Evolutionary conservation across 2,113 vertebrate genomes (phyloP).

Genomic region (Aspidoscelis tigris): DNA sequence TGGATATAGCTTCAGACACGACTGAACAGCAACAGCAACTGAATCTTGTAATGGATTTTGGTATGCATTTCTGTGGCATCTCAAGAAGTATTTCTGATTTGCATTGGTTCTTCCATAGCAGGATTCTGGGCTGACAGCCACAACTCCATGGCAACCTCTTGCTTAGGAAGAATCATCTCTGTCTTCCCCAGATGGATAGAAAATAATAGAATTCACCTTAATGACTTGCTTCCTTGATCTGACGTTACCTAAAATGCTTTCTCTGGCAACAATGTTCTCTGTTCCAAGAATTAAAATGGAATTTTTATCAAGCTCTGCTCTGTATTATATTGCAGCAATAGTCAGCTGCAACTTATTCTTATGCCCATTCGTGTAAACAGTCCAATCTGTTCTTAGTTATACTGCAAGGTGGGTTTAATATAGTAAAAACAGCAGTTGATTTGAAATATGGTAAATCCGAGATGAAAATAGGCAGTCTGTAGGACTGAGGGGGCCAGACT

Average conservation of each 20-base stretch:
- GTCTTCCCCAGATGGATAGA: not conserved
- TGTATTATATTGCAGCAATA: not conserved
- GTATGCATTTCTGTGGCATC: slow-evolving; percentile 9
- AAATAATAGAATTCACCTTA: not conserved
- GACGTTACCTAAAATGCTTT: not conserved
- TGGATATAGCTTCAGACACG: no score
- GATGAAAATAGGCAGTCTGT: not conserved
- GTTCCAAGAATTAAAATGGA: not conserved
- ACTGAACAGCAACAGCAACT: no score
- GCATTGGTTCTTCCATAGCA: slow-evolving; percentile 2
- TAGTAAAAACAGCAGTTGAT: not conserved
- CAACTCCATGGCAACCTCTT: not conserved
- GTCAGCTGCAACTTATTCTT: not conserved
- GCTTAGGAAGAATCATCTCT: slow-evolving; percentile 13
- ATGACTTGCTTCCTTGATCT: not conserved
- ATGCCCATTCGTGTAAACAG: not conserved
- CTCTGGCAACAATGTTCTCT: not conserved
- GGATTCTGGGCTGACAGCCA: not conserved
- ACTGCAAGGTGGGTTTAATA: not conserved
- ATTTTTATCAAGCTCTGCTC: not conserved
- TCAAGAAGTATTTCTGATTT: not conserved
- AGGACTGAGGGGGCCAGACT: not conserved
- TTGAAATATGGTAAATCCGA: not conserved
- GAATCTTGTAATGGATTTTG: not conserved
- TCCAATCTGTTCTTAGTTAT: not conserved